Evolutionary conservation across 2,797 vertebrate species (phyloP), one percentile per base, ranked within the genome.

Genomic region (Linurgus olivaceus): DNA sequence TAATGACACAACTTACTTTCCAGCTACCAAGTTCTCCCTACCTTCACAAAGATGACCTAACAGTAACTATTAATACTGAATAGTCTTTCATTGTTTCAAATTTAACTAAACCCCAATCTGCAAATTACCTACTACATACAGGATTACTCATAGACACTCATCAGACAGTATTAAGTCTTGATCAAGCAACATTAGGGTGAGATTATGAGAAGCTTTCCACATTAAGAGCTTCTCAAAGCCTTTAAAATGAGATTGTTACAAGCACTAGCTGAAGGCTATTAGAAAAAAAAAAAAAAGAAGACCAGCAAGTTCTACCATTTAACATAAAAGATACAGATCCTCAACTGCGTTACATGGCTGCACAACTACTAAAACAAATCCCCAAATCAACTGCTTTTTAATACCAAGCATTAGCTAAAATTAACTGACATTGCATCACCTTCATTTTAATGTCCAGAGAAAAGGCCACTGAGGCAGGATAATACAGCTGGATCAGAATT

Each of bases 181-280:
- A 90, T 81, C 85, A 74, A 85, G 85, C 47, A 80, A 95, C 66
- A 68, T 68, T 65, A 95, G 51, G 26, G 47, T 33, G 82, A 94
- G 89, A 95, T 74, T 78, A 93, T 37, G 59, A 88, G 80, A 58
- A 89, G 79, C 71, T 57, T 90, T 93, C 66, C 79, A 94, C 29
- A 72, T 77, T 87, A 90, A 75, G 45, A 82, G 44, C 76, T 84
- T 72, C 83, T 76, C 84, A 92, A 90, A 94, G 80, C 70, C 68
- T 75, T 92, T 54, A 73, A 62, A 94, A 88, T 37, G 33, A 50
- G 76, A 81, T 57, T 92, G 59, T 44, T 79, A 73, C 16, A 93
- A 89, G 78, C 51, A 42, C 51, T 61, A 86, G 50, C 62, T 48
- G 18, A 90, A 91, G 35, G 82, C 77, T 63, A 73, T 33, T 55